Evolutionary conservation across 2,113 vertebrate genomes (phyloP).

Genomic region (Saguinus midas): DNA sequence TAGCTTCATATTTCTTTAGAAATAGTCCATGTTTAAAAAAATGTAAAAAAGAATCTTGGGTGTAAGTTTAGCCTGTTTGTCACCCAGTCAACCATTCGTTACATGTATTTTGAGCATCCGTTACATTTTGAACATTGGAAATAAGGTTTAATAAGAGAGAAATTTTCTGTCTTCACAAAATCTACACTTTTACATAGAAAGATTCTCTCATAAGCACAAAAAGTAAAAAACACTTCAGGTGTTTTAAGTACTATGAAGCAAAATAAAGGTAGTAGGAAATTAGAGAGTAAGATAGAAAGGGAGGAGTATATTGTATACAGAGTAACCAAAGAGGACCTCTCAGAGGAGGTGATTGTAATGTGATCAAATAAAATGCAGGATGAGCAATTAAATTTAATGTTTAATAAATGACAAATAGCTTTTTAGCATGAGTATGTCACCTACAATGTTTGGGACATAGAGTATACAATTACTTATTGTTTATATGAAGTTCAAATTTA

Average conservation of each 20-base stretch:
- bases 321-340: background rate
- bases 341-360: background rate
- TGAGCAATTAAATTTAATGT: background rate
- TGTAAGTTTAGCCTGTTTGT: background rate
- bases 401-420: background rate
- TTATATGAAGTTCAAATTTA: constrained; percentile 55
- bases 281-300: background rate
- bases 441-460: background rate
- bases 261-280: background rate
- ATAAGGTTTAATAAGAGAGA: background rate
- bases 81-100: background rate
- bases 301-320: background rate
- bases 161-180: background rate
- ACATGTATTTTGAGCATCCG: background rate
- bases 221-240: background rate
- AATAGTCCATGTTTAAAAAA: background rate
- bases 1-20: background rate
- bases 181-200: background rate
- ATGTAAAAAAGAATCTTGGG: background rate
- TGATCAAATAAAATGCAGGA: background rate
- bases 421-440: background rate
- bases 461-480: background rate
- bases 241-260: background rate
- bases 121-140: background rate
- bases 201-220: background rate